phyloP scores from a whole-genome alignment of 2,888 invertebrate genomes.

The Eulithis testata region DNA sequence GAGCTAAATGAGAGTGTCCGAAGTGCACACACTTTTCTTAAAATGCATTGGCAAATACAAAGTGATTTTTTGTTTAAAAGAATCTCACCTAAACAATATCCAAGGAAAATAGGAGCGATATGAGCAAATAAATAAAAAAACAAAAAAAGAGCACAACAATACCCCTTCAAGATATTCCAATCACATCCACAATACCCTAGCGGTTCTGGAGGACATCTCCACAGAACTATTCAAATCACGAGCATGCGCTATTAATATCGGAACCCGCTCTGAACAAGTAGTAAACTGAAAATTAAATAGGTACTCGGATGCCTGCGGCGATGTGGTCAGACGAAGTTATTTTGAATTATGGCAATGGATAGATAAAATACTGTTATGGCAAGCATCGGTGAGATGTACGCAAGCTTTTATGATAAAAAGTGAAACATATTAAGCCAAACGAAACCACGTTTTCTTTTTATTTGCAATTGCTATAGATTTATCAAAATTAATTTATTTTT shows the following conservation, averaged over 20 bases:
- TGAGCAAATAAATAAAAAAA: too few species aligned
- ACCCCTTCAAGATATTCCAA: background rate
- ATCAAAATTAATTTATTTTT: too few species aligned
- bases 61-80: too few species aligned
- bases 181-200: conserved; percentile 38
- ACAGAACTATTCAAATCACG: conserved; percentile 67
- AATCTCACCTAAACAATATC: too few species aligned
- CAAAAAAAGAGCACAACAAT: background rate
- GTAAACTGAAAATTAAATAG: conserved; percentile 29
- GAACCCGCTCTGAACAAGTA: conserved; percentile 52
- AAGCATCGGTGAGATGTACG: background rate
- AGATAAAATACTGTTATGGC: background rate
- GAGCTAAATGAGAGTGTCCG: too few species aligned
- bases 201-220: conserved; percentile 46
- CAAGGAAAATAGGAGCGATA: too few species aligned
- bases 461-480: too few species aligned
- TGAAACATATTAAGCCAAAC: too few species aligned
- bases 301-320: conserved; percentile 1
- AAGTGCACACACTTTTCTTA: too few species aligned
- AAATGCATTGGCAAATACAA: too few species aligned
- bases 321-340: conserved; percentile 11
- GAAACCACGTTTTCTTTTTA: too few species aligned
- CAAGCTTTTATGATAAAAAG: too few species aligned
- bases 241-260: conserved; percentile 68
- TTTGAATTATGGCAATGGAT: background rate